Evolutionary conservation across 2,113 vertebrate genomes (phyloP), one percentile per base, ranked within the genome.

Genomic region (Psittacula cyanocephala): DNA sequence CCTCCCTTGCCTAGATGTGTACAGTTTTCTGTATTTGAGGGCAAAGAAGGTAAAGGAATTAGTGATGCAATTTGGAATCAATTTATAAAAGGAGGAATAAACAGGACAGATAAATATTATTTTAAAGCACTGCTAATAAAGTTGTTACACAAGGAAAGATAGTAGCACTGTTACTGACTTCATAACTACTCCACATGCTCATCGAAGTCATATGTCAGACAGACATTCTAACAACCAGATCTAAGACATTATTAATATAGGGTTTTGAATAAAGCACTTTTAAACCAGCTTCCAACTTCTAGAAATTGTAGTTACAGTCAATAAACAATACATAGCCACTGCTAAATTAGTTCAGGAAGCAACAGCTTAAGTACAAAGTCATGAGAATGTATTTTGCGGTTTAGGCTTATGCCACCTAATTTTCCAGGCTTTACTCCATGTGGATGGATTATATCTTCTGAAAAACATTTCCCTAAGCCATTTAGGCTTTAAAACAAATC

Each of bases 401-500:
- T 94, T 96, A 92, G 52, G 92, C 84, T 95, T 96, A 93, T 93
- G 59, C 88, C 72, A 95, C n/a, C 76, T 89, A 87, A 96, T 97
- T 96, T 96, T 89, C 94, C 75, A 88, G 78, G 79, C 63, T 96
- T 96, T 97, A 95, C 84, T 95, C 94, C 63, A 82, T 65, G 52
- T 63, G 85, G 91, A 93, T 93, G 81, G 94, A 94, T 96, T 96
- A 78, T 39, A 93, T 63, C 80, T 94, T 87, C 81, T 71, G 60
- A 78, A 93, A 96, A 95, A 94, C 84, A 88, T 82, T 93, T 94
- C 93, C 94, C 81, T 94, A 97, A 96, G 93, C 93, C 72, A 82
- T 93, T 91, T 81, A 71, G 84, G 90, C 84, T 95, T 92, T 97
- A 90, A 96, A 97, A 96, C 84, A 96, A 97, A 97, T 96, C 88